A percentile compares a stretch with the other conserved stretches of the same genome.
Conservation (phyloP, 2,888 invertebrate species). For the Euplexia lucipara region DNA sequence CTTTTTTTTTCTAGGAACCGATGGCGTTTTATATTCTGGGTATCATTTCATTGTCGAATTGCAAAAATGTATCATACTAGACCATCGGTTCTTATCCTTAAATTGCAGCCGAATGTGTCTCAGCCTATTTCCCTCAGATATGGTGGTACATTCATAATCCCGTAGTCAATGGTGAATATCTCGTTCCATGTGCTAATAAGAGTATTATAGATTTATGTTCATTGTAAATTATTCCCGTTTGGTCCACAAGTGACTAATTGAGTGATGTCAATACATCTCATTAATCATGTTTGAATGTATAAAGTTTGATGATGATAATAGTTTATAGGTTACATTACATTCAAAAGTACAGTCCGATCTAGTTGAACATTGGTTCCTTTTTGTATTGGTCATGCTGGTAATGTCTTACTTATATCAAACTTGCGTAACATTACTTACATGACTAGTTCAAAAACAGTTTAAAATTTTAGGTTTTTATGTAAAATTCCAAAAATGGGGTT, state of each 20-base stretch:
- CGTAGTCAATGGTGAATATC: not conserved
- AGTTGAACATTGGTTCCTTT: not conserved
- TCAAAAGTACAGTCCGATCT: conserved; percentile 4
- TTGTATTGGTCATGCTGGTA: not conserved
- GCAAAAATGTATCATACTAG: too few species aligned
- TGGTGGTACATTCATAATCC: too few species aligned
- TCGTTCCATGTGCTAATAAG: conserved; percentile 7
- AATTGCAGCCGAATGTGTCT: too few species aligned
- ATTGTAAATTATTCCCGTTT: conserved; percentile 51
- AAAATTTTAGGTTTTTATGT: not conserved
- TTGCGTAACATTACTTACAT: not conserved
- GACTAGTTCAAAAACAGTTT: not conserved
- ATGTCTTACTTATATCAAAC: not conserved
- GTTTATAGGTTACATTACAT: conserved; percentile 15
- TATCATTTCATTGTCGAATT: too few species aligned
- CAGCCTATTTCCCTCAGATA: too few species aligned
- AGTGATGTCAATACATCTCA: conserved; percentile 44
- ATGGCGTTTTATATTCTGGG: too few species aligned
- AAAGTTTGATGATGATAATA: conserved; percentile 43
- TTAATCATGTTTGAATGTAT: conserved; percentile 54
- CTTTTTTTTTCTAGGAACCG: too few species aligned
- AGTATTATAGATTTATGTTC: conserved; percentile 1
- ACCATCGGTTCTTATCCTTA: too few species aligned
- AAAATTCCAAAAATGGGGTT: not conserved
- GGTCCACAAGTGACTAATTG: conserved; percentile 58